Evolutionary conservation across 2,888 invertebrate species (phyloP).

Genomic region (Agrotis puta): DNA sequence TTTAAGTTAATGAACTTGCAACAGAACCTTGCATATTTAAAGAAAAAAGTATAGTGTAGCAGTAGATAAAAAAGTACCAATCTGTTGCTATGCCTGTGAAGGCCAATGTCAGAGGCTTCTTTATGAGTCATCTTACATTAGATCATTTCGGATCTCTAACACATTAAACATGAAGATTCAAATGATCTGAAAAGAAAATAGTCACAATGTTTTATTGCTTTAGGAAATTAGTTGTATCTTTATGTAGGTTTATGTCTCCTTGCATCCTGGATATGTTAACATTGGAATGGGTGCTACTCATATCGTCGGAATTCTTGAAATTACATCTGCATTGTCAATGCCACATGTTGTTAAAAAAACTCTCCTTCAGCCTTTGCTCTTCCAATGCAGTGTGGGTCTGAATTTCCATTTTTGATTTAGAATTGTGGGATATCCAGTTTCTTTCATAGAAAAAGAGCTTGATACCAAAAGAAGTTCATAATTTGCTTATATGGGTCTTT

Average conservation of each 20-base stretch:
- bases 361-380: too few species aligned
- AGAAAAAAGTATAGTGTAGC: neutral
- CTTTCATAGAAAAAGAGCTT: too few species aligned
- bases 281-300: conserved; percentile 1
- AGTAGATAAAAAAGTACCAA: conserved; percentile 6
- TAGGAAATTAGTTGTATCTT: conserved; percentile 48
- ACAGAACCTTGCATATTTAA: neutral
- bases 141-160: conserved; percentile 38
- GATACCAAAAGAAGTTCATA: neutral
- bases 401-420: too few species aligned
- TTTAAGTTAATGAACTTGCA: neutral
- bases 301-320: conserved; percentile 7
- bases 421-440: too few species aligned
- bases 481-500: conserved; percentile 8
- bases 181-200: conserved; percentile 39
- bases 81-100: conserved; percentile 27
- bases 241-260: conserved; percentile 54
- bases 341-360: neutral
- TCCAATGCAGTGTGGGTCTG: too few species aligned
- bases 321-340: conserved; percentile 20
- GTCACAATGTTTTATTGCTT: conserved; percentile 51
- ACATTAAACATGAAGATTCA: conserved; percentile 40
- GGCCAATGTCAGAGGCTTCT: conserved; percentile 29
- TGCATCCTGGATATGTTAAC: conserved; percentile 22
- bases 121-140: conserved; percentile 45